A percentile compares a stretch with the other conserved stretches of the same genome.
Conservation (phyloP, 2,113 vertebrate species). For the Galbula dea region DNA sequence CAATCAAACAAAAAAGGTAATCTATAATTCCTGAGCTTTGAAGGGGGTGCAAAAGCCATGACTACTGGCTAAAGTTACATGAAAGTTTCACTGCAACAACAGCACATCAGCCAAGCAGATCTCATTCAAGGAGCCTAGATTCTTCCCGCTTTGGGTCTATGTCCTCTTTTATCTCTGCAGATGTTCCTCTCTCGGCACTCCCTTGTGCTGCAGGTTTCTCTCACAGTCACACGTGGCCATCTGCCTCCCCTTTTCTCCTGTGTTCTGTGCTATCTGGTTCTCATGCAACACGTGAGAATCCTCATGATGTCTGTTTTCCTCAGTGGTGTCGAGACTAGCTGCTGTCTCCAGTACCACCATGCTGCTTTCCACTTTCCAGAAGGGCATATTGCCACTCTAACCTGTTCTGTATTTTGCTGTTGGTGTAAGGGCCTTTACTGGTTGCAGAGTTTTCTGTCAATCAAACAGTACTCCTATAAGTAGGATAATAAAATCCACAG, state of each 20-base stretch:
- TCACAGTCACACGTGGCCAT: background rate
- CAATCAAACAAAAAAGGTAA: too few relatives aligned
- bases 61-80: background rate
- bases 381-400: background rate
- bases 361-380: background rate
- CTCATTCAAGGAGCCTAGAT: background rate
- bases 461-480: too few relatives aligned
- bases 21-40: background rate
- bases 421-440: background rate
- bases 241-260: background rate
- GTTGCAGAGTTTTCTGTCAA: background rate
- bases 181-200: background rate
- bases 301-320: background rate
- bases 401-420: conserved; percentile 2
- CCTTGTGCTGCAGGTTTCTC: background rate
- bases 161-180: background rate
- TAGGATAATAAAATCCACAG: background rate
- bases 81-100: background rate
- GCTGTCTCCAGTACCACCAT: background rate
- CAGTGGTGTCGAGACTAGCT: background rate
- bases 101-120: background rate
- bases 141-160: background rate
- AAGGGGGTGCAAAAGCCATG: background rate
- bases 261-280: background rate
- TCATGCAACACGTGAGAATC: background rate